Evolutionary conservation across 2,888 invertebrate genomes (phyloP).

Genomic region (Macrophya alboannulata): DNA sequence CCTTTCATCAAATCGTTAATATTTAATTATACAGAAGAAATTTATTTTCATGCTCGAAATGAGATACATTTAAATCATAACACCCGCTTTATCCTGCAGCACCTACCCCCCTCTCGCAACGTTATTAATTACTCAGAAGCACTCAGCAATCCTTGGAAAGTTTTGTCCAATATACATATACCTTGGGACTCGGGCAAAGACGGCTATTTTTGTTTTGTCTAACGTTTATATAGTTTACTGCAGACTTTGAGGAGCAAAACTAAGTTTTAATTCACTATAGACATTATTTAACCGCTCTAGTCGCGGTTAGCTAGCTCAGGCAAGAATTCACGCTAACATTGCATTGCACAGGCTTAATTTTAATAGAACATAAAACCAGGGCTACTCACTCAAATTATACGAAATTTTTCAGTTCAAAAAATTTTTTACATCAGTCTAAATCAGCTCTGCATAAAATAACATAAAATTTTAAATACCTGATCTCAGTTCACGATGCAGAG

Average conservation of each 20-base stretch:
- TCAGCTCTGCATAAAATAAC: background rate
- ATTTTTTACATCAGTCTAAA: background rate
- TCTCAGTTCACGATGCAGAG: background rate
- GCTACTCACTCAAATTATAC: background rate
- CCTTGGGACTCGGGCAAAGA: background rate
- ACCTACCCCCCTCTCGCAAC: background rate
- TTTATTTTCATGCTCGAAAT: background rate
- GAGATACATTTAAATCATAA: conserved; percentile 39
- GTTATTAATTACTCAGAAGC: conserved; percentile 49
- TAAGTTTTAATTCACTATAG: conserved; percentile 36
- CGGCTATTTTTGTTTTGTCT: conserved; percentile 34
- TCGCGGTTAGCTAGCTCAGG: background rate
- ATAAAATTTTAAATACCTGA: background rate
- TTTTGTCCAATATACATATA: conserved; percentile 22
- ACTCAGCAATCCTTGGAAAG: conserved; percentile 32
- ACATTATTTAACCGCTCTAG: background rate
- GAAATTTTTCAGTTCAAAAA: background rate
- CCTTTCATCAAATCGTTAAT: background rate
- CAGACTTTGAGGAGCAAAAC: conserved; percentile 25
- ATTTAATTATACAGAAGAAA: conserved; percentile 6
- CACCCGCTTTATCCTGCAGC: background rate
- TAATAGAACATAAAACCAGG: background rate
- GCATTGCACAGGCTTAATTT: background rate
- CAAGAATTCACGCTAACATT: background rate
- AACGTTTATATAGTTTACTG: conserved; percentile 26